These are phyloP conservation scores for Rafetus swinhoei DNA, from an alignment of 2,113 vertebrate species.

Conservation along the genomic window DNA sequence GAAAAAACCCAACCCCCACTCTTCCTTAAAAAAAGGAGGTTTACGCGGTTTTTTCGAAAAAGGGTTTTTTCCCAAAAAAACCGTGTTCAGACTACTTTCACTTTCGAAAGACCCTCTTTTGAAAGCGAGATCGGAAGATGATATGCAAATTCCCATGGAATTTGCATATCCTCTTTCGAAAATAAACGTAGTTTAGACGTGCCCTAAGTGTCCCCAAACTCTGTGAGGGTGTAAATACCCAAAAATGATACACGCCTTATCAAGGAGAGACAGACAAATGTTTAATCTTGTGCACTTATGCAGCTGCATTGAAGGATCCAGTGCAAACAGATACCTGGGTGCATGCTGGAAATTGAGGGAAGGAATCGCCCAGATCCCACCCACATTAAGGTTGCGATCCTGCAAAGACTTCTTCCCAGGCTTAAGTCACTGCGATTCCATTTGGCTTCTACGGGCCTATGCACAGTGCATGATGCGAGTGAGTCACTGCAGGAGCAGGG, in stretches of 20 bases:
- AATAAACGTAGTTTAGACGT: too few species aligned
- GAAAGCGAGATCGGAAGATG: too few species aligned
- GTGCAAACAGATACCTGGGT: neutral
- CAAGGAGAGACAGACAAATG: neutral
- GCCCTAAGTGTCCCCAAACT: neutral
- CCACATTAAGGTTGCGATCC: neutral
- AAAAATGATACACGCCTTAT: neutral
- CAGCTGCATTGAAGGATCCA: neutral
- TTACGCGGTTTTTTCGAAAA: too few species aligned
- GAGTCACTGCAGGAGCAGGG: neutral
- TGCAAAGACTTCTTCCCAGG: neutral
- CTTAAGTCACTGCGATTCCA: neutral
- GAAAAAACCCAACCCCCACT: too few species aligned
- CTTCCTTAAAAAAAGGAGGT: too few species aligned
- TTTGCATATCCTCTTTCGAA: too few species aligned
- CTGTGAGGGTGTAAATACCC: neutral
- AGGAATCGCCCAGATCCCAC: neutral
- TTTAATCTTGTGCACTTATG: neutral
- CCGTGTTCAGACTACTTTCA: too few species aligned
- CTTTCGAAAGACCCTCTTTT: too few species aligned
- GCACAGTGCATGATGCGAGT: neutral
- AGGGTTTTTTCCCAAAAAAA: too few species aligned
- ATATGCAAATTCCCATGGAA: too few species aligned
- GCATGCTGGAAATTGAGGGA: neutral
- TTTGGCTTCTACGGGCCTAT: neutral